Evolutionary conservation across 64 coral and sea anemone genomes (phyloP).

Genomic region (Dendrophyllia cribrosa): DNA sequence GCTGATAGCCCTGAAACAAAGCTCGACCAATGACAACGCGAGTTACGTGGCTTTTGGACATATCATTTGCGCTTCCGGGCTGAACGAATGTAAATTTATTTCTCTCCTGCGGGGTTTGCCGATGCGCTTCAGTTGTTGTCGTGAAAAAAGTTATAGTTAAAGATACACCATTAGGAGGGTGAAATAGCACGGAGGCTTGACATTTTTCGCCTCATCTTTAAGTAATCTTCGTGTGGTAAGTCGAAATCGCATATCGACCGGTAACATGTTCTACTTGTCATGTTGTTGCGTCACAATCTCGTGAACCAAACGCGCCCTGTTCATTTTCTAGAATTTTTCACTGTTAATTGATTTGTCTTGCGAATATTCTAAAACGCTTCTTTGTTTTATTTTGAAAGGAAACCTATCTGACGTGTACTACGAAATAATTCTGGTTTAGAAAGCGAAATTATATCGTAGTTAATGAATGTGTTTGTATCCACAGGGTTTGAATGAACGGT

Average conservation of each 20-base stretch:
- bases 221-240: background rate
- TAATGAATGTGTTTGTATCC: background rate
- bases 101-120: background rate
- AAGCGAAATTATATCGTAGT: background rate
- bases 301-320: background rate
- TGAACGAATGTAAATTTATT: constrained; percentile 3
- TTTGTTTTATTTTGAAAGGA: constrained; percentile 18
- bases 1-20: too few species aligned
- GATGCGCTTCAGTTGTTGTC: background rate
- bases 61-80: background rate
- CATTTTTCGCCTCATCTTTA: background rate
- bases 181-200: background rate
- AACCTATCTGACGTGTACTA: background rate
- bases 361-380: background rate
- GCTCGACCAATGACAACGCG: constrained; percentile 5
- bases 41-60: background rate
- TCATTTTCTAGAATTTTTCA: background rate
- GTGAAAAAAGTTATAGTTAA: background rate
- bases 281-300: background rate
- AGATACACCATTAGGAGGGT: background rate
- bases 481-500: background rate
- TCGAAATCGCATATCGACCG: background rate
- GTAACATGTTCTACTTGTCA: background rate
- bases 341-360: background rate
- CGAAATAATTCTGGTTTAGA: constrained; percentile 6